These are phyloP conservation scores for Gallinago jamesoni DNA, from an alignment of 2,113 vertebrate genomes.

Conservation along the genomic window DNA sequence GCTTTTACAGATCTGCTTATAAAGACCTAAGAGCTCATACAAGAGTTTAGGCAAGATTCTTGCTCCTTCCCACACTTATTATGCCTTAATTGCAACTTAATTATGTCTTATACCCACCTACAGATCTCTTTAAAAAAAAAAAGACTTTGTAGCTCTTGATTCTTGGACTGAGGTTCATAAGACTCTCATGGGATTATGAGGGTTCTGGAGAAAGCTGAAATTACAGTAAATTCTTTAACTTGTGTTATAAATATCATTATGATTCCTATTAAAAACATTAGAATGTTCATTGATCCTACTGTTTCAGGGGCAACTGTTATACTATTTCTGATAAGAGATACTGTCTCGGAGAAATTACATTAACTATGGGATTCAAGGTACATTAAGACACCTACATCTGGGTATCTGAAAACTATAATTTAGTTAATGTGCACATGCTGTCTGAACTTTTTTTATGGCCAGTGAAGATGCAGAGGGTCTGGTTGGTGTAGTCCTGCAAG, in stretches of 20 bases:
- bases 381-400: neutral
- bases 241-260: neutral
- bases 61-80: neutral
- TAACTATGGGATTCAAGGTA: neutral
- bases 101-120: neutral
- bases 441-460: neutral
- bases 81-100: neutral
- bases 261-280: neutral
- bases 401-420: neutral
- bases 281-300: neutral
- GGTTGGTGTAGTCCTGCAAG: neutral
- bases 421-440: neutral
- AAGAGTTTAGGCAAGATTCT: neutral
- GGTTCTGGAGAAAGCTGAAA: neutral
- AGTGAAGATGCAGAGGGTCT: neutral
- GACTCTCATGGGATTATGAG: neutral
- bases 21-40: neutral
- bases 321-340: neutral
- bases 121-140: neutral
- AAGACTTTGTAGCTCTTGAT: neutral
- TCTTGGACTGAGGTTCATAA: neutral
- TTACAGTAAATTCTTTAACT: neutral
- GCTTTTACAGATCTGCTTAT: neutral
- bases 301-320: neutral
- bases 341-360: neutral